These are phyloP conservation scores for Drosophila micromelanica DNA, from an alignment of 1,140 invertebrate species.

Conservation along the genomic window DNA sequence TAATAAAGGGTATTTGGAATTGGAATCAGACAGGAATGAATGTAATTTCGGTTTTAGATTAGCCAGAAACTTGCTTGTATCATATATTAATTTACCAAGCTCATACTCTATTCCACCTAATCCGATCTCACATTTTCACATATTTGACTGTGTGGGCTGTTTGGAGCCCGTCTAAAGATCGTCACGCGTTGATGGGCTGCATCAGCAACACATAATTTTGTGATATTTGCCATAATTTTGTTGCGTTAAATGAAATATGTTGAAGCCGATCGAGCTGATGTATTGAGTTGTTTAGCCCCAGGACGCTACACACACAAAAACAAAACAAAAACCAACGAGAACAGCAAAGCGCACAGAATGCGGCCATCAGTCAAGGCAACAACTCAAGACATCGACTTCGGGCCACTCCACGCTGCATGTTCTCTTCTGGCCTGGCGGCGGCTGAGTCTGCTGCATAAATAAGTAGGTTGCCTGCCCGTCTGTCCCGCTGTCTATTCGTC, in stretches of 20 bases:
- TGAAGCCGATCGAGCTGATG: conserved; percentile 56
- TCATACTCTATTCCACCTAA: too few relatives aligned
- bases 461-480: conserved; percentile 63
- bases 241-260: conserved; percentile 71
- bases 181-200: conserved; percentile 57
- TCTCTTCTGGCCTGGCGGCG: conserved; percentile 11
- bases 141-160: too few relatives aligned
- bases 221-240: conserved; percentile 77
- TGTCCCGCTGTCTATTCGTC: not conserved
- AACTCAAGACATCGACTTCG: conserved; percentile 15
- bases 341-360: conserved; percentile 43
- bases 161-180: conserved; percentile 18
- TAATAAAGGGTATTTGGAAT: too few relatives aligned
- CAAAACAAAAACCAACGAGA: too few relatives aligned
- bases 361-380: conserved; percentile 70
- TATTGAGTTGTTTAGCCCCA: conserved; percentile 79
- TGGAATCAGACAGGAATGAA: too few relatives aligned
- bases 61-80: too few relatives aligned
- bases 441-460: conserved; percentile 69
- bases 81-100: too few relatives aligned
- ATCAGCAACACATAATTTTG: conserved; percentile 59
- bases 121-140: too few relatives aligned
- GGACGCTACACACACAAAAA: conserved; percentile 49
- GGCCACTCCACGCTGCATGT: conserved; percentile 1
- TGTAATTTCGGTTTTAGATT: too few relatives aligned